Percentiles rank a stretch among this genome's conserved stretches.
phyloP scores from a whole-genome alignment of 30 jellyfish, hydroid and myxozoan genomes.

The Turritopsis dohrnii region DNA sequence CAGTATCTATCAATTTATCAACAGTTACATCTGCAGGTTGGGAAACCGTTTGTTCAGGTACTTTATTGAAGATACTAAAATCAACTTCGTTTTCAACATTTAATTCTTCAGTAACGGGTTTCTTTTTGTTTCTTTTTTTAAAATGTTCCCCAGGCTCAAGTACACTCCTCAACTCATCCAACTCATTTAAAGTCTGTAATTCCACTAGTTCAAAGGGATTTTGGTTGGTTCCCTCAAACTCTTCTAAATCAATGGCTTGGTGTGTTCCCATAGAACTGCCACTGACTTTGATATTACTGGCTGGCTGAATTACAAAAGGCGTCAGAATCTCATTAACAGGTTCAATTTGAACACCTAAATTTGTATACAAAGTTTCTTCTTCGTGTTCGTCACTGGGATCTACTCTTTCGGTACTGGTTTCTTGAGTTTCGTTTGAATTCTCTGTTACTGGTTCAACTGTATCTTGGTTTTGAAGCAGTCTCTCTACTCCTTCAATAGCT shows the following conservation, averaged over 20 bases:
- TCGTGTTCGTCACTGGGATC: not conserved
- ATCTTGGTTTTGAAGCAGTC: not conserved
- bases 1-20: not conserved
- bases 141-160: conserved; percentile 55
- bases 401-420: not conserved
- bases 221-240: conserved; percentile 66
- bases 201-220: conserved; percentile 96
- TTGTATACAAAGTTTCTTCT: not conserved
- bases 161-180: conserved; percentile 72
- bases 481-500: not conserved
- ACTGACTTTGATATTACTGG: not conserved
- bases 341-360: not conserved
- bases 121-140: not conserved
- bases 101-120: not conserved
- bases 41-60: not conserved
- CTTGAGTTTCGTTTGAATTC: not conserved
- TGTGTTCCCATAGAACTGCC: not conserved
- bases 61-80: conserved; percentile 33
- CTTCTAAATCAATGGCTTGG: conserved; percentile 24
- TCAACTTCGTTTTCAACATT: conserved; percentile 40
- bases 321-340: not conserved
- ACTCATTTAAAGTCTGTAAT: conserved; percentile 72
- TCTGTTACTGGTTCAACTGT: not conserved
- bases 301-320: not conserved
- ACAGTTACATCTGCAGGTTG: not conserved